A percentile compares a stretch with the other conserved stretches of the same genome.
Conservation (phyloP, 2,888 invertebrate genomes). For the Folsomia candida region DNA sequence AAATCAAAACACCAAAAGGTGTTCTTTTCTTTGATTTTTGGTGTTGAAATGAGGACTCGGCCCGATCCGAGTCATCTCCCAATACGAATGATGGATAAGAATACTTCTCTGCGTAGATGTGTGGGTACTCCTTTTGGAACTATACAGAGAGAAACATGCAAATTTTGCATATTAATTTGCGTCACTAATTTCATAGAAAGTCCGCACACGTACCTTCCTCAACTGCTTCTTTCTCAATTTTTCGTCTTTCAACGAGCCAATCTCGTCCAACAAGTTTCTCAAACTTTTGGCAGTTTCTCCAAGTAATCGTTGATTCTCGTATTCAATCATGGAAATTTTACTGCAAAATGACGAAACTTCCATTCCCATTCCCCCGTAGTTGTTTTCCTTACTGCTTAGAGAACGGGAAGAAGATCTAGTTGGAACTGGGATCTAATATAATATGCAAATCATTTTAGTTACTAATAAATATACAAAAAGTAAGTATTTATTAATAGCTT, state of each 20-base stretch:
- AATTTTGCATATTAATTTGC: not conserved
- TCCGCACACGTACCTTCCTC: not conserved
- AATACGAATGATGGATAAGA: no score
- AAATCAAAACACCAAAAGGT: not conserved
- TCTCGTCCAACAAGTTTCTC: slow-evolving; percentile 37
- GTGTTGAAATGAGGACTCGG: not conserved
- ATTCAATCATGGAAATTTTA: slow-evolving; percentile 45
- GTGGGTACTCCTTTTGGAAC: slow-evolving; percentile 46
- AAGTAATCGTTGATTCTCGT: slow-evolving; percentile 42
- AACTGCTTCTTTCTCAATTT: slow-evolving; percentile 4
- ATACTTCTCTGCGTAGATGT: slow-evolving; percentile 45
- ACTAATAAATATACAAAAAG: not conserved
- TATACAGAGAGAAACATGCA: slow-evolving; percentile 10
- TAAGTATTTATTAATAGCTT: not conserved
- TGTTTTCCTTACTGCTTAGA: not conserved
- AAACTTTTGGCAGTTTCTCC: slow-evolving; percentile 43
- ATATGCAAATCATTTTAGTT: not conserved
- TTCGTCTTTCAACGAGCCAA: slow-evolving; percentile 14
- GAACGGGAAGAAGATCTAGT: no score
- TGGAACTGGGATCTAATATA: no score
- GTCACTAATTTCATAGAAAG: no score
- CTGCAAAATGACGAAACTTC: slow-evolving; percentile 30
- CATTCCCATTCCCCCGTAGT: no score
- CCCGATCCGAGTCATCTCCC: not conserved
- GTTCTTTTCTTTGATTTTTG: not conserved